These are phyloP conservation scores for Charadrius vociferus DNA, from an alignment of 2,113 vertebrate species.

Conservation along the genomic window DNA sequence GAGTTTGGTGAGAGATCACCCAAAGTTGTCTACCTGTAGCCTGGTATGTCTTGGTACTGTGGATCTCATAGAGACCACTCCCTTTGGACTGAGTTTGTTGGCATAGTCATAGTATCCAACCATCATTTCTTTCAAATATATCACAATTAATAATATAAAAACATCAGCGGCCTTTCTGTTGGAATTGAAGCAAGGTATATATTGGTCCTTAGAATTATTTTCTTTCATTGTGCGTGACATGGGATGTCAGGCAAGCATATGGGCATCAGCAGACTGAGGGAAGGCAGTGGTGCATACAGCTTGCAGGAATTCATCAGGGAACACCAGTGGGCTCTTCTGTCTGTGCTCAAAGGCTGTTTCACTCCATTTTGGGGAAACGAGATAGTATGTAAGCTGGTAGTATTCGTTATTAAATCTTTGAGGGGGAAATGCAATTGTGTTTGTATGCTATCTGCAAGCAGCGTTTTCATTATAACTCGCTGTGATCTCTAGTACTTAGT, in stretches of 20 bases:
- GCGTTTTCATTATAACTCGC: background rate
- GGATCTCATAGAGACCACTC: background rate
- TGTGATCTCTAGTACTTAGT: background rate
- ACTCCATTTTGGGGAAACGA: background rate
- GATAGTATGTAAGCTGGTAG: background rate
- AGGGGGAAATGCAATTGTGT: background rate
- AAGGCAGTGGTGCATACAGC: background rate
- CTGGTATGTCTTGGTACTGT: background rate
- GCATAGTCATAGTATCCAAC: background rate
- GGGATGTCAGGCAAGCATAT: background rate
- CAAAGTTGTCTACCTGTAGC: background rate
- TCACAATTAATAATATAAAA: background rate
- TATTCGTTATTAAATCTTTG: conserved; percentile 6
- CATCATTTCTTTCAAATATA: background rate
- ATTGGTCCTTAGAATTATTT: background rate
- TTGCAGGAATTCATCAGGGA: background rate
- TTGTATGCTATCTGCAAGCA: background rate
- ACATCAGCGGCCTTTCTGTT: background rate
- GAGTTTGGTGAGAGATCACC: background rate
- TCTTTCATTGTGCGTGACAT: background rate
- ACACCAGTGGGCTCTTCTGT: background rate
- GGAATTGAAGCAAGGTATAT: background rate
- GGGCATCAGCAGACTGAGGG: background rate
- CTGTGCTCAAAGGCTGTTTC: background rate
- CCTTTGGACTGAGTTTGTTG: background rate